These are phyloP conservation scores for Argyresthia goedartella DNA, from an alignment of 2,888 invertebrate genomes.

Conservation along the genomic window DNA sequence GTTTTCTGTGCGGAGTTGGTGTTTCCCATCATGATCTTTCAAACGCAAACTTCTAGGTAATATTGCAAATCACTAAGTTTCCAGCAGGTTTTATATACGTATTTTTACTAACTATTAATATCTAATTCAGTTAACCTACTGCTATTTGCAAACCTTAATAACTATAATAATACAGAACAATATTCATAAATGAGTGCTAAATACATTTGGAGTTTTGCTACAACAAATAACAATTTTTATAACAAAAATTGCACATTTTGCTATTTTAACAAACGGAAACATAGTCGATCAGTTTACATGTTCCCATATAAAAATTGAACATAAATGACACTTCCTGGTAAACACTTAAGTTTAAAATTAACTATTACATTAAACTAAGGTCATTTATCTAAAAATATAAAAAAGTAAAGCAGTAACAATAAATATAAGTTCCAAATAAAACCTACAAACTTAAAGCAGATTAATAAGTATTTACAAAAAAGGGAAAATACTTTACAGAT, in stretches of 20 bases:
- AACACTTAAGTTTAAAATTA: not conserved
- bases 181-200: too few relatives aligned
- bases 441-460: not conserved
- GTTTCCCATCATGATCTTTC: too few relatives aligned
- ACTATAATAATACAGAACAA: too few relatives aligned
- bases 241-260: constrained; percentile 1
- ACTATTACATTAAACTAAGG: not conserved
- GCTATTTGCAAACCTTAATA: too few relatives aligned
- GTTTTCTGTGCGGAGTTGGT: too few relatives aligned
- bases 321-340: not conserved
- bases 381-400: not conserved
- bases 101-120: too few relatives aligned
- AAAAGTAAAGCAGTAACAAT: constrained; percentile 3
- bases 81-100: too few relatives aligned
- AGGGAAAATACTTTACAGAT: not conserved
- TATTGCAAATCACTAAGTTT: too few relatives aligned
- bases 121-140: too few relatives aligned
- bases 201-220: too few relatives aligned
- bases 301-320: not conserved
- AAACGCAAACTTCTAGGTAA: too few relatives aligned
- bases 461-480: constrained; percentile 2
- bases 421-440: constrained; percentile 2
- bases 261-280: not conserved
- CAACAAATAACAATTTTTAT: not conserved
- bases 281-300: not conserved